Percentiles rank a stretch among this genome's conserved stretches.
Evolutionary conservation across 2,888 invertebrate genomes (phyloP).

Genomic region (Cyrtodaria siliqua): DNA sequence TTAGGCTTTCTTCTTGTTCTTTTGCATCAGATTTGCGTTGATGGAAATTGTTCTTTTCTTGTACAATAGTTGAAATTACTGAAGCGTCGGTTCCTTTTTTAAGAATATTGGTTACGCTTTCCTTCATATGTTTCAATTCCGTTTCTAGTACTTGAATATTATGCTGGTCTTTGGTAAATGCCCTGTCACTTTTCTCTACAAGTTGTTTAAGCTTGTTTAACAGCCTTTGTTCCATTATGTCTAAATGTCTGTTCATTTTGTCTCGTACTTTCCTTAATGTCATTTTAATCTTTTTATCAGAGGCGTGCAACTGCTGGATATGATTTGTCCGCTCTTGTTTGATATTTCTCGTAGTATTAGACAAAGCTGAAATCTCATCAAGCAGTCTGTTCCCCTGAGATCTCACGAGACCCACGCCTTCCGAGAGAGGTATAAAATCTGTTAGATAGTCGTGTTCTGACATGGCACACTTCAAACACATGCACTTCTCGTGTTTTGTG

Average conservation of each 20-base stretch:
- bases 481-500: slow-evolving; percentile 33
- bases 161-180: slow-evolving; percentile 34
- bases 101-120: slow-evolving; percentile 20
- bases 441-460: slow-evolving; percentile 46
- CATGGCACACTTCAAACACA: slow-evolving; percentile 63
- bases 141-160: slow-evolving; percentile 35
- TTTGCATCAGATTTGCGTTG: slow-evolving; percentile 20
- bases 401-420: slow-evolving; percentile 43
- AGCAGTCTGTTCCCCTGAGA: slow-evolving; percentile 28
- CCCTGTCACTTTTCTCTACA: slow-evolving; percentile 30
- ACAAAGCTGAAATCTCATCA: slow-evolving; percentile 36
- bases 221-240: slow-evolving; percentile 49
- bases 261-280: slow-evolving; percentile 35
- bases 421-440: slow-evolving; percentile 59
- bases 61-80: slow-evolving; percentile 31
- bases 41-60: slow-evolving; percentile 38
- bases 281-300: slow-evolving; percentile 42
- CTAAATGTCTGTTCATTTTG: slow-evolving; percentile 40
- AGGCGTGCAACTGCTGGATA: slow-evolving; percentile 29
- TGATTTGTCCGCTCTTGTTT: slow-evolving; percentile 28
- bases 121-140: slow-evolving; percentile 48
- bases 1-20: slow-evolving; percentile 26
- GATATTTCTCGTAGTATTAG: slow-evolving; percentile 31
- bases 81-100: slow-evolving; percentile 29
- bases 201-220: slow-evolving; percentile 34